Conservation (phyloP, 1,140 invertebrate species). For the Diorhabda elongata region DNA sequence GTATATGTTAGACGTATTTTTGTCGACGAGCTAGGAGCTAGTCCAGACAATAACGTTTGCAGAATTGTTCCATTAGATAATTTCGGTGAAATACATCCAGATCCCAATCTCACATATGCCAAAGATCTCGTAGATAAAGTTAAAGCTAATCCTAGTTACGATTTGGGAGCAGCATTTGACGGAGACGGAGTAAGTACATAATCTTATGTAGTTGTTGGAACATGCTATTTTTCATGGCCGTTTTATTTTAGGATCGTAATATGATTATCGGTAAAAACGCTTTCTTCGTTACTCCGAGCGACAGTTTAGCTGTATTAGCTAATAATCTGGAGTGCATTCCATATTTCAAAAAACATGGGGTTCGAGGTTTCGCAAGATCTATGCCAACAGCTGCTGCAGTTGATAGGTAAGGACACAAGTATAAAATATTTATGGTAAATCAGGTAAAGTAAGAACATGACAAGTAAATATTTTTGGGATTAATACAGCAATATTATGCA, state of each 20-base stretch:
- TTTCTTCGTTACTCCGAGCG: constrained; percentile 98
- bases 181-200: constrained; percentile 78
- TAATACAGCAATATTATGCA: no score
- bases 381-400: constrained; percentile 99
- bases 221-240: background rate
- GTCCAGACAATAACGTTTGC: constrained; percentile 62
- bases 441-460: background rate
- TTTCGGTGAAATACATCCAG: constrained; percentile 96
- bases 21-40: constrained; percentile 76
- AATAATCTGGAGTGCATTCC: constrained; percentile 89
- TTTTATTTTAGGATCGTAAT: constrained; percentile 69
- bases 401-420: constrained; percentile 59
- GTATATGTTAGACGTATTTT: constrained; percentile 92
- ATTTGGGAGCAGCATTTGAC: constrained; percentile 98
- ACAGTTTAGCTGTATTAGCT: constrained; percentile 94
- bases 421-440: background rate
- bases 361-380: constrained; percentile 90
- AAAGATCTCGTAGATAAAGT: constrained; percentile 70
- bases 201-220: background rate
- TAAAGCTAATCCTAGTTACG: constrained; percentile 67
- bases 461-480: no score
- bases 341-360: constrained; percentile 83
- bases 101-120: constrained; percentile 97
- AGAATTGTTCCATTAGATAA: constrained; percentile 78
- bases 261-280: constrained; percentile 95